These are phyloP conservation scores for Chamaetylas fuelleborni DNA, from an alignment of 2,113 vertebrate genomes.

Conservation along the genomic window DNA sequence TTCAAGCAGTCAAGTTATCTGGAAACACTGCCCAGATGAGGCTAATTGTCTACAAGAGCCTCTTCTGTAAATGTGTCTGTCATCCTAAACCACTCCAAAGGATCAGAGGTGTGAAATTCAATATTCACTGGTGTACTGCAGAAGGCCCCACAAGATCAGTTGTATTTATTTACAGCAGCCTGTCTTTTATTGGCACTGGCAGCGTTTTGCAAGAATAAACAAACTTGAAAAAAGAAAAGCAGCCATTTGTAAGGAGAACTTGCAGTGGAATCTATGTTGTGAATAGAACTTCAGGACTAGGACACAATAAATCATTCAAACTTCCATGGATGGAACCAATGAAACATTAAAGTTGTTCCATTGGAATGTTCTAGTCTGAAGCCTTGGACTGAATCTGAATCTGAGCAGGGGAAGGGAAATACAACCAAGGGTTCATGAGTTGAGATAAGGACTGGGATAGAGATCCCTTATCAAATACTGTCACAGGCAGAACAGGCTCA, in stretches of 20 bases:
- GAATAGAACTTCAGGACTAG: background rate
- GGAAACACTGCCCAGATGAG: background rate
- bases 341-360: background rate
- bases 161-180: background rate
- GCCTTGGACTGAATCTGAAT: background rate
- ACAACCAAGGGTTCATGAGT: background rate
- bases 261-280: background rate
- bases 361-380: background rate
- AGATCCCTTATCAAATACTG: background rate
- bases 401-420: background rate
- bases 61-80: background rate
- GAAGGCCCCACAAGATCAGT: background rate
- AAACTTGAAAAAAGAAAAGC: background rate
- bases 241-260: background rate
- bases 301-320: background rate
- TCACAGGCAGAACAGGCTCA: rapidly evolving
- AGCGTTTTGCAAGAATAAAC: background rate
- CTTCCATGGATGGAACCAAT: background rate
- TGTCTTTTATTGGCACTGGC: background rate
- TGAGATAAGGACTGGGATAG: background rate
- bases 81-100: background rate
- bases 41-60: background rate
- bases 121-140: background rate
- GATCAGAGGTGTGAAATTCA: conserved; percentile 39
- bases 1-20: background rate